A percentile compares a stretch with the other conserved stretches of the same genome.
These are phyloP conservation scores for Tryphoninae sp. DNA, from an alignment of 2,888 invertebrate species.

Conservation along the genomic window DNA sequence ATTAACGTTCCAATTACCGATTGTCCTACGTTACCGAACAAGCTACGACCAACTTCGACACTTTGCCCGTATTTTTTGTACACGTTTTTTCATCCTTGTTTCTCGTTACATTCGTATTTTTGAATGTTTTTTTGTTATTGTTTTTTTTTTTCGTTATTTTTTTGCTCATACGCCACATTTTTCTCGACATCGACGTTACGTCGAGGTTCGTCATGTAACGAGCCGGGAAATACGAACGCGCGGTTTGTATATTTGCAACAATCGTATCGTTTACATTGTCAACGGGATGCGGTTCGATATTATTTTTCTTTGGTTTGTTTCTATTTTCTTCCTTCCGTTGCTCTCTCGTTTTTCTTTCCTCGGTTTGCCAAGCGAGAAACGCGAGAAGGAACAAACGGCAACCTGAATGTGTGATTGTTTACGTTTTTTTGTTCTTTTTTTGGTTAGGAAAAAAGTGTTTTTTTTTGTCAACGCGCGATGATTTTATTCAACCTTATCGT, in stretches of 20 bases:
- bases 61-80: conserved; percentile 30
- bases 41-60: conserved; percentile 47
- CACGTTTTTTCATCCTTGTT: conserved; percentile 16
- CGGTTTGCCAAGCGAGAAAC: too few species aligned
- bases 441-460: too few species aligned
- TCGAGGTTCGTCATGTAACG: conserved; percentile 25
- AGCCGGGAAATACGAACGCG: conserved; percentile 4
- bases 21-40: conserved; percentile 67
- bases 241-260: not conserved
- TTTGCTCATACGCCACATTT: not conserved
- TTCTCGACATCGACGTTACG: not conserved
- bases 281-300: conserved; percentile 1
- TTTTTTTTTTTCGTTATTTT: conserved; percentile 35
- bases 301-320: not conserved
- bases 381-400: too few species aligned
- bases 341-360: too few species aligned
- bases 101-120: too few species aligned
- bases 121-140: not conserved
- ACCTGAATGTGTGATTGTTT: too few species aligned
- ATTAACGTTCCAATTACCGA: conserved; percentile 72
- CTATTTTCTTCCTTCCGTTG: not conserved
- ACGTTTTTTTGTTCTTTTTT: too few species aligned
- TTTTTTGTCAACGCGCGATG: too few species aligned
- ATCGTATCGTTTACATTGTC: conserved; percentile 23
- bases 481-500: too few species aligned